Evolutionary conservation across 2,888 invertebrate genomes (phyloP), one percentile per base, ranked within the genome.

Genomic region (Andrena hattorfiana): DNA sequence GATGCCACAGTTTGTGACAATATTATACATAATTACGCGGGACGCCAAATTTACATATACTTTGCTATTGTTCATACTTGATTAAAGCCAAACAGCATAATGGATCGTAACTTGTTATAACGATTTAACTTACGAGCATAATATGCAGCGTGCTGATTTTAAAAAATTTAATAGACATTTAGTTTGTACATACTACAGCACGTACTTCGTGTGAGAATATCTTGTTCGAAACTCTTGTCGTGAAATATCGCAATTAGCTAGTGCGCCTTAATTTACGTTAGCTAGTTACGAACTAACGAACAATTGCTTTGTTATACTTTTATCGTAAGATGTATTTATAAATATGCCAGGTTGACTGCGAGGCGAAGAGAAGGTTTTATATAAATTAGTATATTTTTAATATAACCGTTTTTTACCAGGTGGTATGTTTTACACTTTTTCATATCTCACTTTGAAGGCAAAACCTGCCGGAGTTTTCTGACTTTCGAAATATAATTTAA

Each of bases 371-470:
- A 49, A 64, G 23, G 63, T 83, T 78, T 87, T 86, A 74, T 87
- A 86, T 77, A 77, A 78, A 28, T 60, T 82, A 62, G 64, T 84
- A 74, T 63, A 88, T 85, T 80, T 87, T 82, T 76, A 85, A 86
- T 88, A 88, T 68, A 77, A 72, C 70, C 59, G 62, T 64, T 81
- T 85, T 87, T 81, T 84, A 77, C 75, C 71, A 32, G 16, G 48
- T 73, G 72, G 51, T 74, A 87, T 77, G 59, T 74, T 85, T 87
- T 87, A 83, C 81, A 85, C 75, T 85, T 76, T 85, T 71, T 85
- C 85, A 83, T 72, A 66, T 73, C 62, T 76, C 73, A 77, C 62
- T 77, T 30, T 54, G 35, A 67, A 72, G 30, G 42, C 54, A 51
- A 69, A 13, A 68, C 49, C 56, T 23, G 59, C 48, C 74, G 74